A percentile compares a stretch with the other conserved stretches of the same genome.
Evolutionary conservation across 2,797 vertebrate genomes (phyloP).

Genomic region (Bovichtus diacanthus): DNA sequence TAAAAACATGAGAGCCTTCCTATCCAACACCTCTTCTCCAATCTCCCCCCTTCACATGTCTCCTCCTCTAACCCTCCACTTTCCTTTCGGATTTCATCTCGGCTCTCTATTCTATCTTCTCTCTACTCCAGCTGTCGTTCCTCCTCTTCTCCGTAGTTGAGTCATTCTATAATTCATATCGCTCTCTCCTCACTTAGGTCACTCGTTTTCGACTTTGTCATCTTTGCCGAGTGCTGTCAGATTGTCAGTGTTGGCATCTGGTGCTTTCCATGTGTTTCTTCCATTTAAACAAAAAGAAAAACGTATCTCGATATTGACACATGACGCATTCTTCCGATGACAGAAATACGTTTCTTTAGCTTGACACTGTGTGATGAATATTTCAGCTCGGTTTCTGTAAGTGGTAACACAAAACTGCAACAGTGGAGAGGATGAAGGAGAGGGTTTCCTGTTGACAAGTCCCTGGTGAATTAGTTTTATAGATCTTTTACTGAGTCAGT

Average conservation of each 20-base stretch:
- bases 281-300: conserved; percentile 10
- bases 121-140: conserved; percentile 17
- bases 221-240: conserved; percentile 30
- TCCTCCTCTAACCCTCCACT: background rate
- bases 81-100: background rate
- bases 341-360: background rate
- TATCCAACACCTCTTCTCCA: background rate
- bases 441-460: background rate
- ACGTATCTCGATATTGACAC: background rate
- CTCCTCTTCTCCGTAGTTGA: conserved; percentile 56
- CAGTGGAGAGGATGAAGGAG: background rate
- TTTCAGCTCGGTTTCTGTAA: background rate
- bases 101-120: background rate
- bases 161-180: conserved; percentile 72
- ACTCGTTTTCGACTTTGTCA: conserved; percentile 31
- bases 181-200: conserved; percentile 36
- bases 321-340: background rate
- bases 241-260: conserved; percentile 19
- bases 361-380: background rate
- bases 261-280: background rate
- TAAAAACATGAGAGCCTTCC: conserved; percentile 13
- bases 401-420: background rate
- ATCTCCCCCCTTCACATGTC: background rate
- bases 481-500: background rate
- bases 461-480: background rate